Conservation (phyloP, 2,888 invertebrate genomes). For the Spodoptera exigua region DNA sequence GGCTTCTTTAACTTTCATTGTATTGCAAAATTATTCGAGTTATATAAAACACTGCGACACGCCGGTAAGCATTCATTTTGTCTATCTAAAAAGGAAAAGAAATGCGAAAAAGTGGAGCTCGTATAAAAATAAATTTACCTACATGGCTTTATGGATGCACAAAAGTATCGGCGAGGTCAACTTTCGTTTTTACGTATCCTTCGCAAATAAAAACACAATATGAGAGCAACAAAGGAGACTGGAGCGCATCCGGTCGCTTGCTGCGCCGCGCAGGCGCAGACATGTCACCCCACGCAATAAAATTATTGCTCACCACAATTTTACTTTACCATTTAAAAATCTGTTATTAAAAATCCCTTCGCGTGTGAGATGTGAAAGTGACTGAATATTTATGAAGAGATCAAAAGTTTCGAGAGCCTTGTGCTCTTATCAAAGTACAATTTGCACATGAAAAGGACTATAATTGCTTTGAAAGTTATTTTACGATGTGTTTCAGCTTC, state of each 20-base stretch:
- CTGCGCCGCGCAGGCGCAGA: constrained; percentile 12
- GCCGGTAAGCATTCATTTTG: constrained; percentile 27
- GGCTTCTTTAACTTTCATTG: constrained; percentile 12
- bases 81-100: constrained; percentile 52
- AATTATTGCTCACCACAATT: constrained; percentile 59
- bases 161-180: constrained; percentile 71
- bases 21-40: constrained; percentile 25
- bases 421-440: constrained; percentile 70
- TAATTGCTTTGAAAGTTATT: constrained; percentile 81
- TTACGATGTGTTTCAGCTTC: constrained; percentile 67
- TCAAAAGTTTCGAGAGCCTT: constrained; percentile 69
- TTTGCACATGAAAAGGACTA: constrained; percentile 70
- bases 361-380: constrained; percentile 78
- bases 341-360: constrained; percentile 68
- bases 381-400: constrained; percentile 82
- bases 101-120: constrained; percentile 51
- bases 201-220: constrained; percentile 74
- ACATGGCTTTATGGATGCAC: constrained; percentile 57
- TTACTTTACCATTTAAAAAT: constrained; percentile 62
- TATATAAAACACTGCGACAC: constrained; percentile 30
- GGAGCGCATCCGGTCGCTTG: constrained; percentile 65
- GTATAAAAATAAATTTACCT: constrained; percentile 57
- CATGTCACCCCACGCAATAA: constrained; percentile 62
- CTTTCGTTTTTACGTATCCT: constrained; percentile 79
- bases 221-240: constrained; percentile 71